Evolutionary conservation across 2,113 vertebrate species (phyloP), one percentile per base, ranked within the genome.

Genomic region (Bucco capensis): DNA sequence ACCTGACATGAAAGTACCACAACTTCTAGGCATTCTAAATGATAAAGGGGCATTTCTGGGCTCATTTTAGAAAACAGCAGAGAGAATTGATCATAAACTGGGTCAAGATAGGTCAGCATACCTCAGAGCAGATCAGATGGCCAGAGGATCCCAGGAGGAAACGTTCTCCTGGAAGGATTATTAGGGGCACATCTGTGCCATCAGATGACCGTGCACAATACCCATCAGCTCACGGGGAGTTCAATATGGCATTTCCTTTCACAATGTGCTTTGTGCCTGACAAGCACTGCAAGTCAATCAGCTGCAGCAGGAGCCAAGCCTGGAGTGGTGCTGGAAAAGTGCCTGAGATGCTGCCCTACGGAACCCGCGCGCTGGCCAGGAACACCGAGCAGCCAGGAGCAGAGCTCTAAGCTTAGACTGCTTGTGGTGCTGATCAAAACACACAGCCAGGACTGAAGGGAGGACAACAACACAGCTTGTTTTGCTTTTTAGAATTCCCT

Each of bases 161-260:
- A 92, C 4, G 7, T 71, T 65, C 94, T 93, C 74, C 84, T 93
- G 84, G 92, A 96, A 94, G 94, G 93, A 95, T 93, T 95, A 94
- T 85, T 95, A 93, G 95, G 89, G 92, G 56, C 91, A 94, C 94
- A 96, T 96, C 96, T 96, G 94, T 95, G 93, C 89, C 96, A 92
- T 94, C 91, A 90, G 92, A 94, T 89, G 92, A 92, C 92, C 28
- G 78, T 44, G 81, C 84, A 85, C 92, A 94, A 94, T 90, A 90
- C 86, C 92, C 95, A 93, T 94, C 89, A 82, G 53, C 95, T 92
- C 93, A 54, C 67, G 47, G 81, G 90, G 90, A 93, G 84, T 80
- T 95, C 92, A 95, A 89, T 94, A 96, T 67, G 94, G 78, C 92
- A 94, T 87, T 95, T 94, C 86, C 95, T 96, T 95, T 96, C 86